Conservation (phyloP, 2,888 invertebrate genomes). For the Erebia epiphron region DNA sequence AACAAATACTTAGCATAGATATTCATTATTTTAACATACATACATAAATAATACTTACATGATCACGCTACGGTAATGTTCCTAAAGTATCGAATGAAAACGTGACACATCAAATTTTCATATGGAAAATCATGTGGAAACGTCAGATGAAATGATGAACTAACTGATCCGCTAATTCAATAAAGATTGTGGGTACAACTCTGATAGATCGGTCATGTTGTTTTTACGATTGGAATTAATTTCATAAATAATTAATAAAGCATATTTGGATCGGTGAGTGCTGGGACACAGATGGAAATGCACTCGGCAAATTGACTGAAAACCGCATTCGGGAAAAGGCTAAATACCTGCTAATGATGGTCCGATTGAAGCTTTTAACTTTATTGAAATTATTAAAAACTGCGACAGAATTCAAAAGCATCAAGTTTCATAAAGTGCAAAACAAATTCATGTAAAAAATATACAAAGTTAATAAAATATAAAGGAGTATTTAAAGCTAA, state of each 20-base stretch:
- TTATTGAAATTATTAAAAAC: conserved; percentile 40
- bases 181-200: conserved; percentile 57
- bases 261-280: conserved; percentile 65
- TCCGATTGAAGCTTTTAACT: conserved; percentile 59
- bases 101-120: conserved; percentile 36
- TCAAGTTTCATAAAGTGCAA: conserved; percentile 10
- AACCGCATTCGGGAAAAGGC: conserved; percentile 78
- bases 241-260: conserved; percentile 79
- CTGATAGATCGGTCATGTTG: conserved; percentile 58
- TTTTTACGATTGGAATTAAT: conserved; percentile 74
- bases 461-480: neutral
- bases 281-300: conserved; percentile 73
- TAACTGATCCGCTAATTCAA: conserved; percentile 61
- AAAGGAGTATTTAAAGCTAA: neutral
- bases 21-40: too few species aligned
- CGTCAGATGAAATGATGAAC: conserved; percentile 45
- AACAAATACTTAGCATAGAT: too few species aligned
- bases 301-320: conserved; percentile 80
- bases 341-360: conserved; percentile 80
- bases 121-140: conserved; percentile 38
- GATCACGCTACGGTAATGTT: neutral
- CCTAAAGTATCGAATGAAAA: neutral
- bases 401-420: conserved; percentile 33
- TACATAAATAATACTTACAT: too few species aligned
- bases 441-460: conserved; percentile 18